Percentiles rank a stretch among this genome's conserved stretches.
Evolutionary conservation across 2,113 vertebrate genomes (phyloP).

Genomic region (Pica pica): DNA sequence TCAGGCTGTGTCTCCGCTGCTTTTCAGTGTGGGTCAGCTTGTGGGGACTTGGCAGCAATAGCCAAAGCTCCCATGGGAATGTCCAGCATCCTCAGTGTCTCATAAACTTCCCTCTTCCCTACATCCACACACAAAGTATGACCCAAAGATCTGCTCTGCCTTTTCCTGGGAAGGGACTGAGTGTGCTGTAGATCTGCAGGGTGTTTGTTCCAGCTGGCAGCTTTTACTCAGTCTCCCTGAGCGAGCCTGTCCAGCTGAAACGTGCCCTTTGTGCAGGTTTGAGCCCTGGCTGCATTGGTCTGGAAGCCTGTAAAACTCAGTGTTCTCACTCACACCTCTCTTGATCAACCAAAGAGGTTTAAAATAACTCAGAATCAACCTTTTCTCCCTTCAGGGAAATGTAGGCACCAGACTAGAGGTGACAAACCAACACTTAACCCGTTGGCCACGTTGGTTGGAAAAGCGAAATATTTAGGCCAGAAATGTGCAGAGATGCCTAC

Average conservation of each 20-base stretch:
- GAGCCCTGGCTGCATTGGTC: neutral
- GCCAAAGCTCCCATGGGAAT: neutral
- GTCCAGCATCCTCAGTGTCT: neutral
- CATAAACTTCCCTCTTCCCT: neutral
- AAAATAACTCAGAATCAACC: neutral
- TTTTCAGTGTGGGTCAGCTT: neutral
- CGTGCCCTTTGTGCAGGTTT: neutral
- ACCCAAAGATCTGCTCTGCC: neutral
- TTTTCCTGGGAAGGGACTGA: neutral
- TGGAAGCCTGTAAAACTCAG: neutral
- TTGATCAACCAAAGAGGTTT: neutral
- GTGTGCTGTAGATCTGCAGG: accelerated
- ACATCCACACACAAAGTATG: neutral
- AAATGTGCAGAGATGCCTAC: neutral
- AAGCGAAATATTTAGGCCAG: neutral
- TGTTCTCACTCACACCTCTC: neutral
- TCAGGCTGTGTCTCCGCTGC: neutral
- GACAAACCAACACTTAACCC: neutral
- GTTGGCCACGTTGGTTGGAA: neutral
- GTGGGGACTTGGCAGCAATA: neutral
- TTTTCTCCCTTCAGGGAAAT: neutral
- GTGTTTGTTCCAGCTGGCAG: neutral
- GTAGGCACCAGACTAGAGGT: neutral
- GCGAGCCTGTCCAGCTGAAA: neutral
- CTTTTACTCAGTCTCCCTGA: neutral